phyloP scores from a whole-genome alignment of 2,888 invertebrate genomes.

The Lasioglossum leucozonium region DNA sequence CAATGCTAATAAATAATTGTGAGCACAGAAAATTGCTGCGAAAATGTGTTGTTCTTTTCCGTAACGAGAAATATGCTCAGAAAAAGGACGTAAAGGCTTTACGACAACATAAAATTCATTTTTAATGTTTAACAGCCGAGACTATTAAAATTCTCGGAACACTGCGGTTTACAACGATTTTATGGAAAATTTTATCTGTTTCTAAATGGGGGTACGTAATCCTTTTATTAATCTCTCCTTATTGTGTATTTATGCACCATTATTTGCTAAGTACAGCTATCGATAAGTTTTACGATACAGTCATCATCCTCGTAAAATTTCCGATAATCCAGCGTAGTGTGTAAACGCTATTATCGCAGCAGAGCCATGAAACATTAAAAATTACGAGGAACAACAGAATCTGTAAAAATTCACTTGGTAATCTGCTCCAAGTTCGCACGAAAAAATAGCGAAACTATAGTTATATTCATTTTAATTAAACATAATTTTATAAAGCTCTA shows the following conservation, averaged over 20 bases:
- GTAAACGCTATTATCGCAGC: background rate
- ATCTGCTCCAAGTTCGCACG: background rate
- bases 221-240: background rate
- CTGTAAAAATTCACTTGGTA: background rate
- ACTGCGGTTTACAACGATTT: background rate
- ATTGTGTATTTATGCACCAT: background rate
- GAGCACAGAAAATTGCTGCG: background rate
- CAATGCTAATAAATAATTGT: no score
- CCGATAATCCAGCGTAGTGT: background rate
- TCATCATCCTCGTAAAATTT: background rate
- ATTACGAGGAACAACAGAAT: background rate
- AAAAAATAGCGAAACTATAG: background rate
- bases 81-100: background rate
- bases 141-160: background rate
- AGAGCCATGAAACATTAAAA: background rate
- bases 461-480: no score
- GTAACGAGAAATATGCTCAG: background rate
- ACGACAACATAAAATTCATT: background rate
- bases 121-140: background rate
- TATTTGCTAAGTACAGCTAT: constrained; percentile 1
- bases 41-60: background rate
- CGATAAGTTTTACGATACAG: background rate
- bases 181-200: background rate
- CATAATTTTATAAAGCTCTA: no score
- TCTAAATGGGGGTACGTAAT: background rate